These are phyloP conservation scores for Emydoidea blandingii DNA, from an alignment of 2,797 vertebrate genomes.

Conservation along the genomic window DNA sequence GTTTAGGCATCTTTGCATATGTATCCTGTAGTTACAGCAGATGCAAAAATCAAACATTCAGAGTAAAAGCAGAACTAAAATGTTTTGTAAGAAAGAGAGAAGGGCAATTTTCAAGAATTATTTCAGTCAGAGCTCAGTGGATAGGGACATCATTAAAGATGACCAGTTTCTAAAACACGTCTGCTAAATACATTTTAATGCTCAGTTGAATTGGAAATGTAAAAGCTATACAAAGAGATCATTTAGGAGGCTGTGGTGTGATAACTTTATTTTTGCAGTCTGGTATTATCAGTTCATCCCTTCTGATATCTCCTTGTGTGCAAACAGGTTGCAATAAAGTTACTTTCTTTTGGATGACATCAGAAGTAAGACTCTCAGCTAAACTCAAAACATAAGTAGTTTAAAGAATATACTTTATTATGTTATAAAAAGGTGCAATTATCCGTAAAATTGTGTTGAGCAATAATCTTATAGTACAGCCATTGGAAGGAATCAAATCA, in stretches of 20 bases:
- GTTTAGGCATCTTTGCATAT: rapidly evolving
- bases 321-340: neutral
- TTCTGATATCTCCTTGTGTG: neutral
- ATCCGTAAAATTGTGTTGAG: conserved; percentile 57
- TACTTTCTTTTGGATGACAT: neutral
- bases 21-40: neutral
- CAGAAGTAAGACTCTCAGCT: conserved; percentile 39
- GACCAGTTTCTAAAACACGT: rapidly evolving
- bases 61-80: neutral
- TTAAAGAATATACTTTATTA: conserved; percentile 76
- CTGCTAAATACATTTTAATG: neutral
- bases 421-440: conserved; percentile 62
- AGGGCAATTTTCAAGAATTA: neutral
- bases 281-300: neutral
- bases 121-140: rapidly evolving
- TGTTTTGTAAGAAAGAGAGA: neutral
- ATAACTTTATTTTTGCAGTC: neutral
- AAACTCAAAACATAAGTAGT: conserved; percentile 38
- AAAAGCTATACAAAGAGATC: neutral
- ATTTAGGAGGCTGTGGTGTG: neutral
- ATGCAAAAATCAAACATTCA: neutral
- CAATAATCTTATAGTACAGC: conserved; percentile 16
- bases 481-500: conserved; percentile 14
- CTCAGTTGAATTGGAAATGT: neutral
- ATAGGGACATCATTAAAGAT: neutral